Conservation (phyloP, 2,888 invertebrate genomes). For the Synergus umbraculus region DNA sequence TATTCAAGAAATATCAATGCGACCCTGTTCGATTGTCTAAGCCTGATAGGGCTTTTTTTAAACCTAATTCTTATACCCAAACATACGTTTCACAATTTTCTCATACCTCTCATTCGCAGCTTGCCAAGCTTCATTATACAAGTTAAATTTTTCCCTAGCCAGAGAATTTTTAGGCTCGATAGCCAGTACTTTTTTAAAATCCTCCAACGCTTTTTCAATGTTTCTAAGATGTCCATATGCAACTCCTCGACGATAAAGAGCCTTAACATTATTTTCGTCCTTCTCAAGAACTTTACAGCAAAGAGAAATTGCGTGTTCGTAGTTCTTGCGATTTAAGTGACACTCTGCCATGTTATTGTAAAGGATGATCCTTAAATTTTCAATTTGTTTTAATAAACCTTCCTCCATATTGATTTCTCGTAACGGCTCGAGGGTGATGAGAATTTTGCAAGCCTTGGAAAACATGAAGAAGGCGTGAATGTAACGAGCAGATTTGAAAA, state of each 20-base stretch:
- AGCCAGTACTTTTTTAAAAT: constrained; percentile 79
- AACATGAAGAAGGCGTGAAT: constrained; percentile 87
- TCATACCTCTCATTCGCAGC: constrained; percentile 81
- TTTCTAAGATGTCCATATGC: constrained; percentile 80
- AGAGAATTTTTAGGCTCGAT: constrained; percentile 84
- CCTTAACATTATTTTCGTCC: constrained; percentile 78
- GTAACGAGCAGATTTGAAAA: constrained; percentile 82
- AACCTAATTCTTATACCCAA: constrained; percentile 56
- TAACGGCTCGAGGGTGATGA: constrained; percentile 82
- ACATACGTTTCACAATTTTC: constrained; percentile 81
- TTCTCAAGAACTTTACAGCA: constrained; percentile 78
- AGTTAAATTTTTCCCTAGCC: constrained; percentile 80
- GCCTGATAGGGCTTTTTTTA: constrained; percentile 2
- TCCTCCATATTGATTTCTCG: constrained; percentile 77
- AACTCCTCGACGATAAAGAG: constrained; percentile 78
- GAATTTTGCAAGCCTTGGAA: constrained; percentile 85
- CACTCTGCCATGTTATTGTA: constrained; percentile 92
- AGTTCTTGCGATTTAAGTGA: constrained; percentile 84
- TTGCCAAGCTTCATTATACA: constrained; percentile 80
- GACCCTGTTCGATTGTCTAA: not conserved
- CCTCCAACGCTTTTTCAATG: constrained; percentile 83
- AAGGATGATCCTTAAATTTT: constrained; percentile 82
- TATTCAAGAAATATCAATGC: not conserved
- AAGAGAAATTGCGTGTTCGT: constrained; percentile 83
- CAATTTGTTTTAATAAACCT: constrained; percentile 78